A percentile compares a stretch with the other conserved stretches of the same genome.
phyloP scores from a whole-genome alignment of 1,140 invertebrate species.

The Brachystomella parvula region DNA sequence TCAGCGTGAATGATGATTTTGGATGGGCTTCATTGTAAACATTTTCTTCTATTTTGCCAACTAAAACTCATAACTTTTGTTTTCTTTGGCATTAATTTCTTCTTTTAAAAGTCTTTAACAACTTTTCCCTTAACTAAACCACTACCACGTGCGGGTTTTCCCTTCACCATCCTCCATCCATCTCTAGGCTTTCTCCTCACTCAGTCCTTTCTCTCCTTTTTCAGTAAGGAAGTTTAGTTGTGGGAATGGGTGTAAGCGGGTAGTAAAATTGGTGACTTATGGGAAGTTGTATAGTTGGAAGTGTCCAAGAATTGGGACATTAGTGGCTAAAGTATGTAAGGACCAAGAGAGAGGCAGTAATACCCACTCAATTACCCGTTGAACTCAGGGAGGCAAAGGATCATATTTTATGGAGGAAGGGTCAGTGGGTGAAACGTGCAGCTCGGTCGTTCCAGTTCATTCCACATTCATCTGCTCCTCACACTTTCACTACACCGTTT shows the following conservation, averaged over 20 bases:
- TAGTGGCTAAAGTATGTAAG: neutral
- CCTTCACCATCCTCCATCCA: neutral
- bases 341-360: neutral
- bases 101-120: neutral
- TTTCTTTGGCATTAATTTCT: neutral
- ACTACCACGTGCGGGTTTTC: too few relatives aligned
- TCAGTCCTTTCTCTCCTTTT: neutral
- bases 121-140: too few relatives aligned
- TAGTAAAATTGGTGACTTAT: slow-evolving; percentile 1
- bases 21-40: neutral
- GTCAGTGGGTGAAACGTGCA: neutral
- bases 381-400: neutral
- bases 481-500: neutral
- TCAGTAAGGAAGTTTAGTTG: neutral
- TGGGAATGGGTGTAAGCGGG: neutral
- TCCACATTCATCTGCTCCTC: neutral
- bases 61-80: neutral
- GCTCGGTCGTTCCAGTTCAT: neutral
- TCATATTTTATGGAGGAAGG: neutral
- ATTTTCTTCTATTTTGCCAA: neutral
- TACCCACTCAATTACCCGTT: slow-evolving; percentile 10
- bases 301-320: slow-evolving; percentile 9
- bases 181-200: neutral
- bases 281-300: neutral
- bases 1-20: too few relatives aligned